Percentiles rank a stretch among this genome's conserved stretches.
These are phyloP conservation scores for Larimichthys polyactis DNA, from an alignment of 2,113 vertebrate genomes.

Conservation along the genomic window DNA sequence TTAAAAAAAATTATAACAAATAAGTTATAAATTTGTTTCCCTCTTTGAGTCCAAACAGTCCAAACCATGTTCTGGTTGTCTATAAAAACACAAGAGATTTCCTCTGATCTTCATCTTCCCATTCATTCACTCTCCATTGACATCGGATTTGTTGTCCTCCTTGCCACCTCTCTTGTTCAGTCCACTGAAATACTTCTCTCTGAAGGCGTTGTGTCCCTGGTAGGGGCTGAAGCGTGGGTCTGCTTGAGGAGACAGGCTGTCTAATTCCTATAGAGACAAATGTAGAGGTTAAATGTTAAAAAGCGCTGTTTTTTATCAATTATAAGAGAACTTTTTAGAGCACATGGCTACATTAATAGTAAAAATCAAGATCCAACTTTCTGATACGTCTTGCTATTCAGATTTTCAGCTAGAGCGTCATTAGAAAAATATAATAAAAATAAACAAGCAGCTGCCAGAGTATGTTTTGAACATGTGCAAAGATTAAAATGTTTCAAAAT, in stretches of 20 bases:
- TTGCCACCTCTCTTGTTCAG: constrained; percentile 91
- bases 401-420: background rate
- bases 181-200: constrained; percentile 98
- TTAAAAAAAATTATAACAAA: constrained; percentile 23
- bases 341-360: background rate
- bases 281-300: background rate
- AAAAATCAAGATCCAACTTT: background rate
- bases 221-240: constrained; percentile 87
- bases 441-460: background rate
- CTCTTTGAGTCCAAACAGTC: constrained; percentile 7
- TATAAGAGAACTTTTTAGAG: background rate
- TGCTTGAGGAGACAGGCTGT: constrained; percentile 81
- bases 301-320: background rate
- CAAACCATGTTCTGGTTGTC: background rate
- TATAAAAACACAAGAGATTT: background rate
- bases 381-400: background rate
- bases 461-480: background rate
- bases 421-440: background rate
- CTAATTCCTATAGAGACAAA: constrained; percentile 84
- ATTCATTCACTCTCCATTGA: constrained; percentile 67
- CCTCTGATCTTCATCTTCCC: background rate
- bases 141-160: constrained; percentile 83
- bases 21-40: constrained; percentile 12
- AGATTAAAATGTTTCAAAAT: background rate
- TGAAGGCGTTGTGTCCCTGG: constrained; percentile 96